Conservation (phyloP, 2,797 vertebrate genomes). For the Urosaurus nigricauda region DNA sequence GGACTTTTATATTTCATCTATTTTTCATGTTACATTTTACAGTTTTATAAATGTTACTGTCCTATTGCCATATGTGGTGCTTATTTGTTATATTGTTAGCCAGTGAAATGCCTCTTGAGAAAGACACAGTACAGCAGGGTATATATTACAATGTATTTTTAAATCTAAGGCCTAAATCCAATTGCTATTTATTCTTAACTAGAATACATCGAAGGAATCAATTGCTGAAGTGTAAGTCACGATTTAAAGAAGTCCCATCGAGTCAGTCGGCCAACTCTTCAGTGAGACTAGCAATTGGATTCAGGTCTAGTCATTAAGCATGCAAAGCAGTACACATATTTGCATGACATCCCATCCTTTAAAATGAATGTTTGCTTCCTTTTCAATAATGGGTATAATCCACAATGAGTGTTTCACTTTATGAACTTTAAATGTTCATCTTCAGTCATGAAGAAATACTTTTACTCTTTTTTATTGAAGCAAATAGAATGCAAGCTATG, state of each 20-base stretch:
- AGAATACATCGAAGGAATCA: no score
- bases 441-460: not conserved
- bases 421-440: not conserved
- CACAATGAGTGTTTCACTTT: not conserved
- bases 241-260: no score
- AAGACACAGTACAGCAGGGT: not conserved
- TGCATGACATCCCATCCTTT: no score
- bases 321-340: not conserved
- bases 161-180: not conserved
- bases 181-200: no score
- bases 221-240: no score
- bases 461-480: not conserved
- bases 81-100: conserved; percentile 13
- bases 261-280: no score
- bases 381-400: not conserved
- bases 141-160: conserved; percentile 17
- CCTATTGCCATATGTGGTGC: conserved; percentile 7
- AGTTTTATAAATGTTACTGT: conserved; percentile 10
- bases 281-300: no score
- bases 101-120: not conserved
- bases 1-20: conserved; percentile 22
- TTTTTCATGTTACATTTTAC: conserved; percentile 26
- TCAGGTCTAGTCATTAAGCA: no score
- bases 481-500: not conserved
- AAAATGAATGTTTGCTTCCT: not conserved